These are phyloP conservation scores for Yponomeuta malinellus DNA, from an alignment of 2,888 invertebrate species.

Conservation along the genomic window DNA sequence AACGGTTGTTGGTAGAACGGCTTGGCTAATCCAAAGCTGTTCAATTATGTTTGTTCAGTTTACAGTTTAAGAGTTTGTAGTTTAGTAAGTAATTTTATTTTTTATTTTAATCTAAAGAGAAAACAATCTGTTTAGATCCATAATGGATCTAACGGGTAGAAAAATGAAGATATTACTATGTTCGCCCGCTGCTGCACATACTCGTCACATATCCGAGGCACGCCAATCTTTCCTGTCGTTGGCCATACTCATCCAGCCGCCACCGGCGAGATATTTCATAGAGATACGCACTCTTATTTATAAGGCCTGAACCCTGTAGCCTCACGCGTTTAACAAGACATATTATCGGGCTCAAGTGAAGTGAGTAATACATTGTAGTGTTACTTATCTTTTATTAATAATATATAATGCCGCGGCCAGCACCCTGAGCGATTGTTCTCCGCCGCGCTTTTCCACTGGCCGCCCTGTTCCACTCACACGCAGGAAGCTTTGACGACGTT, in stretches of 20 bases:
- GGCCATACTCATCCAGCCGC: too few relatives aligned
- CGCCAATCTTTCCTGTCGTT: too few relatives aligned
- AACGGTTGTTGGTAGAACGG: not conserved
- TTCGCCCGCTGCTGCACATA: too few relatives aligned
- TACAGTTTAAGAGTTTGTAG: too few relatives aligned
- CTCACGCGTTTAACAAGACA: not conserved
- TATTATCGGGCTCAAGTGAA: not conserved
- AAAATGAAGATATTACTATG: too few relatives aligned
- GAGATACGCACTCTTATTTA: not conserved
- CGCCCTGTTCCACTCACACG: not conserved
- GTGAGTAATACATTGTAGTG: constrained; percentile 12
- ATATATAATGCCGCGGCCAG: constrained; percentile 19
- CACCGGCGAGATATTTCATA: too few relatives aligned
- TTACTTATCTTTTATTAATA: constrained; percentile 23
- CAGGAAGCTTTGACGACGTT: not conserved
- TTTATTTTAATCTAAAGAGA: too few relatives aligned
- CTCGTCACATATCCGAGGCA: too few relatives aligned
- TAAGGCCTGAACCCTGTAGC: not conserved
- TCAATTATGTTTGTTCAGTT: not conserved
- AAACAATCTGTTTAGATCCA: too few relatives aligned
- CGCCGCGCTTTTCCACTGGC: constrained; percentile 11
- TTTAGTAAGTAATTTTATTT: too few relatives aligned
- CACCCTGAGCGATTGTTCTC: constrained; percentile 31
- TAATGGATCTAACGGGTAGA: too few relatives aligned
- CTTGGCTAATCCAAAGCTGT: not conserved